A percentile compares a stretch with the other conserved stretches of the same genome.
These are phyloP conservation scores for Heliangelus exortis DNA, from an alignment of 2,797 vertebrate species.

Conservation along the genomic window DNA sequence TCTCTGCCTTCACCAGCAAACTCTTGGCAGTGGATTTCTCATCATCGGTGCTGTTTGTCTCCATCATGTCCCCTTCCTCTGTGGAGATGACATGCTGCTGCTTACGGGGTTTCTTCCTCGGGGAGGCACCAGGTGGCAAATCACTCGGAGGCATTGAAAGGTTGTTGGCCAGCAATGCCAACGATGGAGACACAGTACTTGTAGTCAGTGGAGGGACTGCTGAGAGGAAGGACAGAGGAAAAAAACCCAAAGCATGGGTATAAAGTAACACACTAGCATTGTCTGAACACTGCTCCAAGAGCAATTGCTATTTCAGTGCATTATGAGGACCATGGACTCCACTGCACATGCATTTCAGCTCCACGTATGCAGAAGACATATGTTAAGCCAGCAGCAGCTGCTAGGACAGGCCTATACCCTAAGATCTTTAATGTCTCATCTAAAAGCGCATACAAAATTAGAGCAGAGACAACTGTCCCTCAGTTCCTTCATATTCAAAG, in stretches of 20 bases:
- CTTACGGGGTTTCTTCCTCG: conserved; percentile 96
- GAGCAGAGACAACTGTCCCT: background rate
- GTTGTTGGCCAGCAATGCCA: conserved; percentile 84
- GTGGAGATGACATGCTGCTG: conserved; percentile 98
- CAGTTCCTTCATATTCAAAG: background rate
- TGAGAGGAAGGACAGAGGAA: conserved; percentile 55
- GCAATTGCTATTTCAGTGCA: background rate
- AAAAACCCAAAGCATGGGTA: background rate
- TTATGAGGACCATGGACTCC: accelerated
- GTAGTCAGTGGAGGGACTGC: conserved; percentile 81
- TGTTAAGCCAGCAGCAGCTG: background rate
- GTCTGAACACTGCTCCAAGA: background rate
- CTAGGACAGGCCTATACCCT: background rate
- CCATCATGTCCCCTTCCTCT: conserved; percentile 98
- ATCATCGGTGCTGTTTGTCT: conserved; percentile 98
- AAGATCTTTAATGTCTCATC: background rate
- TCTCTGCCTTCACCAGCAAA: conserved; percentile 87
- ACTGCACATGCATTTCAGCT: background rate
- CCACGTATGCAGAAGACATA: background rate
- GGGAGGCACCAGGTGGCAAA: conserved; percentile 92
- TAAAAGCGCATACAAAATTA: background rate
- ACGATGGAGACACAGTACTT: conserved; percentile 79
- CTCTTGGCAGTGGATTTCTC: conserved; percentile 89
- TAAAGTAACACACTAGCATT: background rate
- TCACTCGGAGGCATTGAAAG: conserved; percentile 86